These are phyloP conservation scores for Oryzias javanicus DNA, from an alignment of 2,113 vertebrate species.

Conservation along the genomic window DNA sequence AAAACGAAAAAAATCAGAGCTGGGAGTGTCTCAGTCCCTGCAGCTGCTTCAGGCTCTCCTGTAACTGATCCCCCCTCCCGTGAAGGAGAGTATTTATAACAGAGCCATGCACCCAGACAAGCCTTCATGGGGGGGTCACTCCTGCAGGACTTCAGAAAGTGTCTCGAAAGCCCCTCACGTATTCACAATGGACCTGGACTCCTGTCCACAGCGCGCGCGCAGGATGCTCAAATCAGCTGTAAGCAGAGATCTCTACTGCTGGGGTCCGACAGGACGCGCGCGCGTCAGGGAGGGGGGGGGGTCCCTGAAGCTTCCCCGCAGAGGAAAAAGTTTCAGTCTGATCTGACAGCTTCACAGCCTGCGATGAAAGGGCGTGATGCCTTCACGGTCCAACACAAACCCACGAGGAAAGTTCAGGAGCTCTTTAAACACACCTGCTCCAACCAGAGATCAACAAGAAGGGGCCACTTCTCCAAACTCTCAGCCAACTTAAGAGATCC, in stretches of 20 bases:
- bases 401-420: no score
- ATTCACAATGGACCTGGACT: not conserved
- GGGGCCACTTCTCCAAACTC: no score
- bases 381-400: no score
- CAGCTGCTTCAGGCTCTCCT: conserved; percentile 42
- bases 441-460: no score
- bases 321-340: no score
- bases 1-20: not conserved
- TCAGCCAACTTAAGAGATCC: no score
- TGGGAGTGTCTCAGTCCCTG: conserved; percentile 37
- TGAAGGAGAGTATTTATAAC: conserved; percentile 57
- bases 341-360: no score
- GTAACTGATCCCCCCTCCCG: conserved; percentile 42
- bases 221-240: conserved; percentile 32
- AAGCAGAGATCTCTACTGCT: not conserved
- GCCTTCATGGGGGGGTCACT: not conserved
- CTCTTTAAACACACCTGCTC: no score
- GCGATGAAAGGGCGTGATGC: no score
- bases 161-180: not conserved
- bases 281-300: no score
- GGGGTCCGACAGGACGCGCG: no score
- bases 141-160: conserved; percentile 8
- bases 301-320: no score
- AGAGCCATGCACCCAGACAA: not conserved
- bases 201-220: not conserved